phyloP scores from a whole-genome alignment of 2,888 invertebrate genomes.

The Candidula unifasciata region DNA sequence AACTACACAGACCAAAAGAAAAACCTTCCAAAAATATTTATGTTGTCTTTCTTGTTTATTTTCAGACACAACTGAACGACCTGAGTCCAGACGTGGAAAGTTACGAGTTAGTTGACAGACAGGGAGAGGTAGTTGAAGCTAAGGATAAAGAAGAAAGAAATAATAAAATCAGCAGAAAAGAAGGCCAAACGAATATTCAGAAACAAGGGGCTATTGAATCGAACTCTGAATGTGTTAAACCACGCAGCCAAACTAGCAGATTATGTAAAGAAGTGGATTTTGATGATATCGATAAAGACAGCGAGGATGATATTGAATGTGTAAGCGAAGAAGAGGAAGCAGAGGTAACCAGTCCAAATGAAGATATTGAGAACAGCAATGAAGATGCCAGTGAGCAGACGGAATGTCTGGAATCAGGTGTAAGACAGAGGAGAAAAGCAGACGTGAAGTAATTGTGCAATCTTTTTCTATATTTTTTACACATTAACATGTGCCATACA shows the following conservation, averaged over 20 bases:
- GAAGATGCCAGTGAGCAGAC: background rate
- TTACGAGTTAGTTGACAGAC: constrained; percentile 60
- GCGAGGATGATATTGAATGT: constrained; percentile 27
- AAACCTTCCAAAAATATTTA: background rate
- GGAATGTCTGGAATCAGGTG: background rate
- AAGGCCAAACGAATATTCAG: background rate
- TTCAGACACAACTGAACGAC: constrained; percentile 47
- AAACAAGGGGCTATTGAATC: background rate
- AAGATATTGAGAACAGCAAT: background rate
- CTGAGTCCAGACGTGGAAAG: constrained; percentile 66
- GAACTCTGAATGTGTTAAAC: background rate
- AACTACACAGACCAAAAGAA: too few relatives aligned
- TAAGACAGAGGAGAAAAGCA: constrained; percentile 24
- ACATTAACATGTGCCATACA: too few relatives aligned
- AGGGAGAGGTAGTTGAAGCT: background rate
- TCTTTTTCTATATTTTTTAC: too few relatives aligned
- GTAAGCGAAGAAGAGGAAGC: background rate
- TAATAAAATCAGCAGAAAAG: background rate
- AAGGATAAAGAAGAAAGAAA: constrained; percentile 45
- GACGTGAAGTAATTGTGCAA: background rate
- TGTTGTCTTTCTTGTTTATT: background rate
- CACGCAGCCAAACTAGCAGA: background rate
- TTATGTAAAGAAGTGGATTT: constrained; percentile 9
- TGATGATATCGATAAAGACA: constrained; percentile 34
- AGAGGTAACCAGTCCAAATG: background rate